These are phyloP conservation scores for Budorcas taxicolor DNA, from an alignment of 2,113 vertebrate species.

Conservation along the genomic window DNA sequence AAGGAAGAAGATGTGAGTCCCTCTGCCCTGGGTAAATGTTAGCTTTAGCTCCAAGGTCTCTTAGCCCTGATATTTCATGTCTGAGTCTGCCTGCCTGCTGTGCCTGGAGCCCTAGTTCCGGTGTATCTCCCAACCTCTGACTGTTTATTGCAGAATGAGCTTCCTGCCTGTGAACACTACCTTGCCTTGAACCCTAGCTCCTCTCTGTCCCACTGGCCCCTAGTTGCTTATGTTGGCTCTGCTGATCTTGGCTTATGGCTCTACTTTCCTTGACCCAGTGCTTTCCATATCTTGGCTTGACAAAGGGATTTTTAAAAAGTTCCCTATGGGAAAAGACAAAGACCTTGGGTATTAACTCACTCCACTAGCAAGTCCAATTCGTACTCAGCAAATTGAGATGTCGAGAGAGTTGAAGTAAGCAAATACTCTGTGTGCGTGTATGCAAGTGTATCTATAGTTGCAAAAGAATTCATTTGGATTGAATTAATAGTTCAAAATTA, in stretches of 20 bases:
- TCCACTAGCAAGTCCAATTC: constrained; percentile 34
- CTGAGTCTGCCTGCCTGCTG: not conserved
- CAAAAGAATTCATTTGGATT: constrained; percentile 44
- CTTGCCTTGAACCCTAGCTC: constrained; percentile 36
- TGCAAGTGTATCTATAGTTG: not conserved
- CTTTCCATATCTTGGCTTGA: constrained; percentile 39
- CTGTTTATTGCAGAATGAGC: not conserved
- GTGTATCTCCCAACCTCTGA: not conserved
- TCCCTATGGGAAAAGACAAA: constrained; percentile 43
- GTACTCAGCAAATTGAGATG: constrained; percentile 44
- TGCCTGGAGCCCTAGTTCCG: not conserved
- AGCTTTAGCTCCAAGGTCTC: not conserved
- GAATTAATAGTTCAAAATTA: constrained; percentile 48
- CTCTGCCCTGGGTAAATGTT: not conserved
- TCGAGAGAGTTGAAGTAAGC: constrained; percentile 17
- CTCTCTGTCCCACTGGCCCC: not conserved
- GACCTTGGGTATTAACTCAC: constrained; percentile 44
- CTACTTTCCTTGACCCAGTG: constrained; percentile 29
- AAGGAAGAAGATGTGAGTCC: not conserved
- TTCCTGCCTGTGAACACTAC: constrained; percentile 9
- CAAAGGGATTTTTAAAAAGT: constrained; percentile 45
- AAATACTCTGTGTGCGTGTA: not conserved
- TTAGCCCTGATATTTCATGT: not conserved
- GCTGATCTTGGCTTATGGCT: constrained; percentile 43
- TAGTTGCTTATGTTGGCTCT: constrained; percentile 50